Base-by-base conservation (phyloP, 2,797 vertebrate species). In the Holocentrus rufus region DNA sequence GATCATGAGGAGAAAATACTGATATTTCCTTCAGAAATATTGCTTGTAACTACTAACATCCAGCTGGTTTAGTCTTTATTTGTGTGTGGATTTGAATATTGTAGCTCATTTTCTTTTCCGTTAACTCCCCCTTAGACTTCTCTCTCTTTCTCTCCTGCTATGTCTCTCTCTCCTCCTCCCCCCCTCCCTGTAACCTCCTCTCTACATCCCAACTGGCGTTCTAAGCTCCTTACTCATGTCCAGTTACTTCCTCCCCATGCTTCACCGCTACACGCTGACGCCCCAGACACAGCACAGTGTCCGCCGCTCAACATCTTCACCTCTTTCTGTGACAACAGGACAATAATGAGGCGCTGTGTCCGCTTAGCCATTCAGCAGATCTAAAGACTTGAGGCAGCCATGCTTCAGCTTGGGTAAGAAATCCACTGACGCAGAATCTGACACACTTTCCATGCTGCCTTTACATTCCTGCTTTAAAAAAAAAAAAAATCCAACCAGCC, bases 191-290 rank as follows among this genome's bases (percentile, higher is more conserved):
- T 62, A 71, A 64, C 83, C 84, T 79, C 87, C 87, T 82, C 82
- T 85, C 89, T 77, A 72, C 74, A 85, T 89, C 80, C 84, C n/a
- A 87, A 85, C 80, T 80, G 69, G 80, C 39, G 69, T 76, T 90
- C 15, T 64, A 78, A 90, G 80, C 72, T 69, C 77, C 83, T 93
- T 90, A 91, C 86, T 92, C 91, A 92, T 76, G 69, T 89, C 85
- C 88, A 84, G 77, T 91, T 89, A 88, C 71, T 91, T 92, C 90
- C 90, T 83, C 79, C 63, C 80, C 87, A 76, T n/a, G 85, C 87
- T 69, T 79, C 25, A 50, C 76, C 77, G 84, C 87, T 87, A n/a
- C 72, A 22, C 74, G 71, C 36, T 25, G 57, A 78, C 73, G 65
- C 78, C 60, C 73, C 36, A 44, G n/a, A n/a, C n/a, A n/a, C n/a